Base-by-base conservation (phyloP, 2,888 invertebrate genomes). In the Lochmaea capreae region DNA sequence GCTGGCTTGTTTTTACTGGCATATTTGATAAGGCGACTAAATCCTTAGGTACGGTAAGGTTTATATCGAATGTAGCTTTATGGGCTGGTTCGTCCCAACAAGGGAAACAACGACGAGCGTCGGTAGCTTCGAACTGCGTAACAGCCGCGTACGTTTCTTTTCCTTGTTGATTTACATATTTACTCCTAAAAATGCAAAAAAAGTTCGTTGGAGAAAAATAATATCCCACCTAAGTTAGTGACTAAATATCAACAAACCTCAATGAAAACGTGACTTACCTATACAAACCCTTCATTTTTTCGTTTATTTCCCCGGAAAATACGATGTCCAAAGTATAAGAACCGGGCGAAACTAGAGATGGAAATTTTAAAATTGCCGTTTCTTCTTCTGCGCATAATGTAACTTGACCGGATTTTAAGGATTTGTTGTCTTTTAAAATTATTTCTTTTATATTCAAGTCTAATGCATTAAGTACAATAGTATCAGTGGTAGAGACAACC, bases 71-170 rank as follows among this genome's bases (percentile, higher is more conserved):
- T 1, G 95, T 97, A 1, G 98, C 95, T 88, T 99, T 99, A 76
- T 95, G 92, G 12, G 97, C 95, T 10, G 98, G 99, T 87, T 99
- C 99, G 87, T 99, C 98, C 97, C 97, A 99, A 87, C 98, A 98
- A 3, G 98, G 98, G 84, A 99, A 98, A 83, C 84, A 97, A 95
- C 80, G 90, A 71, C 98, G 91, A 8, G 98, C 98, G 89, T 95
- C 95, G 3, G 95, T 95, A 0, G 96, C 90, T 86, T 96, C 95
- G 86, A 97, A 98, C 88, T 97, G 97, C 68, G 97, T 97, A 74
- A 96, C 96, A 49, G 95, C 97, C 43, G 94, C 94, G 85, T 93
- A 94, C 69, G 93, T 90, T 84, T 94, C 94, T 79, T 94, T 93
- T 11, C 96, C 96, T 67, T 89, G 87, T 33, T 92, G 89, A 72